Evolutionary conservation across 2,797 vertebrate species (phyloP).

Genomic region (Nannoperca obscura): DNA sequence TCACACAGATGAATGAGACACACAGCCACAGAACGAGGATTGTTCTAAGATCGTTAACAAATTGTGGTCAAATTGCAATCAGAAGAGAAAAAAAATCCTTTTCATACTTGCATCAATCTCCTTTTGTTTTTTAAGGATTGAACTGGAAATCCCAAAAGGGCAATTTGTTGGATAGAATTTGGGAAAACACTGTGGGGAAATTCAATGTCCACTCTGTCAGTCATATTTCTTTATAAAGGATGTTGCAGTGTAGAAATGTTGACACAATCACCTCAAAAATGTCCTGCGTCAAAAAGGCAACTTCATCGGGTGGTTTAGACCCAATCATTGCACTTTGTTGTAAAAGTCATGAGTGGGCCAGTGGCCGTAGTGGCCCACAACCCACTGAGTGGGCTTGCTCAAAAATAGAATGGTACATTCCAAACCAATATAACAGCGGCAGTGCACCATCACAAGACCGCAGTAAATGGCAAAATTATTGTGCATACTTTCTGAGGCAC

Average conservation of each 20-base stretch:
- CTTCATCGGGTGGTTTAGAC: constrained; percentile 49
- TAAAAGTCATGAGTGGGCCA: constrained; percentile 81
- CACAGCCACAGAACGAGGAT: constrained; percentile 66
- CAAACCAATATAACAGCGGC: constrained; percentile 88
- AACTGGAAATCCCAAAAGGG: constrained; percentile 71
- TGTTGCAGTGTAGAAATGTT: constrained; percentile 73
- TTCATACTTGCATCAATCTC: constrained; percentile 60
- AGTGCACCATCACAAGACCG: constrained; percentile 85
- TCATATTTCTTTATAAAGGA: constrained; percentile 74
- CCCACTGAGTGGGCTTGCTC: constrained; percentile 80
- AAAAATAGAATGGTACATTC: constrained; percentile 89
- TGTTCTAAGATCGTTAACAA: constrained; percentile 68
- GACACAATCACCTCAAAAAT: constrained; percentile 85
- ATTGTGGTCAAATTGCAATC: constrained; percentile 70
- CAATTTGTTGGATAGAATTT: constrained; percentile 74
- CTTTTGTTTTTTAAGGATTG: constrained; percentile 40
- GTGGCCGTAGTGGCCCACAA: constrained; percentile 80
- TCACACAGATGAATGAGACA: constrained; percentile 70
- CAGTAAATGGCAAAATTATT: constrained; percentile 89
- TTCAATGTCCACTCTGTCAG: constrained; percentile 59
- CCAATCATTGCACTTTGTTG: constrained; percentile 68
- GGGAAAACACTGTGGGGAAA: constrained; percentile 79
- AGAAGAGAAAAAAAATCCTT: constrained; percentile 40
- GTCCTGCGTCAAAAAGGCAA: constrained; percentile 73
- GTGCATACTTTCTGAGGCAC: constrained; percentile 85